These are phyloP conservation scores for Apodemus speciosus DNA, from an alignment of 2,113 vertebrate genomes.

Conservation along the genomic window DNA sequence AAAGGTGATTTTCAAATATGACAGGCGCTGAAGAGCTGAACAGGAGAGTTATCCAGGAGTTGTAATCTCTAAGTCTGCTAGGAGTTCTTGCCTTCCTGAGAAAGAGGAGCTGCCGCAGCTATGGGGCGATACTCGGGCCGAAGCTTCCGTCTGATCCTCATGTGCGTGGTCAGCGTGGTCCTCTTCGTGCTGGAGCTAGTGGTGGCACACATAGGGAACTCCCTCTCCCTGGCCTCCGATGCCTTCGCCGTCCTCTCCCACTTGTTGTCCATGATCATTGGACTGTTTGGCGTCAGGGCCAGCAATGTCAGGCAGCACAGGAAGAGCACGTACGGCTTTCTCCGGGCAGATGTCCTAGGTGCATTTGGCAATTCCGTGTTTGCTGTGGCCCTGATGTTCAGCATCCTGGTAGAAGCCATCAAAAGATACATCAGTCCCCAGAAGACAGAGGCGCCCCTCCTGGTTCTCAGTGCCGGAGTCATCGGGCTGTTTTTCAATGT, in stretches of 20 bases:
- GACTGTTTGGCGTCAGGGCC: slow-evolving; percentile 72
- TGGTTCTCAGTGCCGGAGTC: slow-evolving; percentile 82
- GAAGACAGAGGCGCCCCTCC: slow-evolving; percentile 80
- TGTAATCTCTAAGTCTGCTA: fast-evolving
- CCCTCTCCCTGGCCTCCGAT: slow-evolving; percentile 86
- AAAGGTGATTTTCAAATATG: slow-evolving; percentile 79
- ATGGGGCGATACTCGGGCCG: slow-evolving; percentile 86
- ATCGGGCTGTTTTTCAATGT: slow-evolving; percentile 84
- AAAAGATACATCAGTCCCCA: slow-evolving; percentile 84
- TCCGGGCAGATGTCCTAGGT: slow-evolving; percentile 85
- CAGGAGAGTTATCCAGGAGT: slow-evolving; percentile 37
- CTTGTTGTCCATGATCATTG: slow-evolving; percentile 85
- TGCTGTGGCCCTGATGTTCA: slow-evolving; percentile 86
- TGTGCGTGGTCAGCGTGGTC: slow-evolving; percentile 76
- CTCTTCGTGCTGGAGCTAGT: slow-evolving; percentile 83
- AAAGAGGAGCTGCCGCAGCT: background rate
- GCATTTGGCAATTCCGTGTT: slow-evolving; percentile 88
- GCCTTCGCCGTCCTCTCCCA: slow-evolving; percentile 87
- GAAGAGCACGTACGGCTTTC: slow-evolving; percentile 83
- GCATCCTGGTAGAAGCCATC: slow-evolving; percentile 85
- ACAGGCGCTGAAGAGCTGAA: slow-evolving; percentile 63
- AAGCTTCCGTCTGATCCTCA: slow-evolving; percentile 83
- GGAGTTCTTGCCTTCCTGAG: background rate
- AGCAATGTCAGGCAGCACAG: slow-evolving; percentile 80
- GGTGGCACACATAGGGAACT: slow-evolving; percentile 82